A percentile compares a stretch with the other conserved stretches of the same genome.
These are phyloP conservation scores for Catocala sponsa DNA, from an alignment of 2,888 invertebrate genomes.

Conservation along the genomic window DNA sequence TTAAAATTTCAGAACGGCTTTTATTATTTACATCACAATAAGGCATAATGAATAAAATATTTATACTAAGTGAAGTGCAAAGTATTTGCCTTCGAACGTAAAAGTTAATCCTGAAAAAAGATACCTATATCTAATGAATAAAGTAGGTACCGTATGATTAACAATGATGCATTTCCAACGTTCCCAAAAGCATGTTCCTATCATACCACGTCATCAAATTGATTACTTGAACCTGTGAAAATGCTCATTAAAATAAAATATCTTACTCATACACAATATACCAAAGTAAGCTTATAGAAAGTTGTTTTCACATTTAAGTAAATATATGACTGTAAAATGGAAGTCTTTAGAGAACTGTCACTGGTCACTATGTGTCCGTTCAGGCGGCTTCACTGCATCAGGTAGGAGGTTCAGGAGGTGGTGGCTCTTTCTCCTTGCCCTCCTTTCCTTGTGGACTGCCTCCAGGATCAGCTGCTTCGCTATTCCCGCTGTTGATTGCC, in stretches of 20 bases:
- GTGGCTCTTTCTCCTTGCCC: constrained; percentile 66
- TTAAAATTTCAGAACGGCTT: constrained; percentile 5
- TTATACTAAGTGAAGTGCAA: background rate
- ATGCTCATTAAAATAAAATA: background rate
- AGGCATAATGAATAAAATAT: constrained; percentile 1
- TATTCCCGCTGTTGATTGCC: constrained; percentile 77
- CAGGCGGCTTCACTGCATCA: constrained; percentile 65
- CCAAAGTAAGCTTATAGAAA: background rate
- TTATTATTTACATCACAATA: constrained; percentile 17
- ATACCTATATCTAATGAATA: background rate
- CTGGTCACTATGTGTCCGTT: constrained; percentile 32
- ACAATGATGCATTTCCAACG: no score
- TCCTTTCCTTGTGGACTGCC: constrained; percentile 73
- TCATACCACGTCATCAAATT: background rate
- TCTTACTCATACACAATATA: background rate
- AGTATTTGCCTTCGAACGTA: constrained; percentile 4
- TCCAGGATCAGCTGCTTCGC: constrained; percentile 64
- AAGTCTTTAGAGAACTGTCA: constrained; percentile 13
- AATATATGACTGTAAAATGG: background rate
- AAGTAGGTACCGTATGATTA: no score
- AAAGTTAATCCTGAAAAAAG: background rate
- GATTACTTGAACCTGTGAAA: background rate
- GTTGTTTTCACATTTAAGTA: background rate
- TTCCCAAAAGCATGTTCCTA: no score
- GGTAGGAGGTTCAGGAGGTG: constrained; percentile 68